Base-by-base conservation (phyloP, 2,888 invertebrate genomes). In the Limnephilus marmoratus region DNA sequence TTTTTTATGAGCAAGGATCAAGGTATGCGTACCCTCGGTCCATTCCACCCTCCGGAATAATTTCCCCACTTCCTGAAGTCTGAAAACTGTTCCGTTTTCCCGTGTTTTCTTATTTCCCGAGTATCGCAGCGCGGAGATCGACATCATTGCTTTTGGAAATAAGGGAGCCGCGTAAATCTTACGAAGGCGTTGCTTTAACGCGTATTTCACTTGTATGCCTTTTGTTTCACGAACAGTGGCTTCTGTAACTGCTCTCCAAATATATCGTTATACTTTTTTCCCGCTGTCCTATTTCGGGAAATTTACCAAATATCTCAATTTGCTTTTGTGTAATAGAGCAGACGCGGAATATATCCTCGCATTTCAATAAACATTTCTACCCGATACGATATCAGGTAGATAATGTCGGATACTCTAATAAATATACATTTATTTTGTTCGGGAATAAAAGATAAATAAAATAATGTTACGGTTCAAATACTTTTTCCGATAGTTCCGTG, bases 161-260 rank as follows among this genome's bases (percentile, higher is more conserved):
- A 91, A 91, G 41, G 90, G 83, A 83, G 87, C 81, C 53, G 88
- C 80, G 90, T 92, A 92, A 92, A 92, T 92, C 92, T 92, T 88
- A 13, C 53, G 34, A 86, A 87, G 92, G 90, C 90, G 92, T 90
- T 87, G 83, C 83, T 80, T 29, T 41, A 37, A 24, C 83, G 83
- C 85, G 90, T 90, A 90, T 90, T 90, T 90, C 90, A 90, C 90
- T 82, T 45, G 41, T 82, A 90, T 82, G 90, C 49, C 90, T 85
- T 82, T 83, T 90, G 90, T 90, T 90, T 90, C 90, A 85, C 90
- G 81, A 90, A 49, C n/a, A 90, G 90, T 82, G 90, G 81, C 82
- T 90, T 90, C 68, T 90, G 90, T 81, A 82, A 82, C 90, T 90
- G 81, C 90, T 45, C 29, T 81, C 9, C 49, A 45, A 82, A 90